Evolutionary conservation across 1,140 invertebrate genomes (phyloP), one percentile per base, ranked within the genome.

Genomic region (Agrilus planipennis): DNA sequence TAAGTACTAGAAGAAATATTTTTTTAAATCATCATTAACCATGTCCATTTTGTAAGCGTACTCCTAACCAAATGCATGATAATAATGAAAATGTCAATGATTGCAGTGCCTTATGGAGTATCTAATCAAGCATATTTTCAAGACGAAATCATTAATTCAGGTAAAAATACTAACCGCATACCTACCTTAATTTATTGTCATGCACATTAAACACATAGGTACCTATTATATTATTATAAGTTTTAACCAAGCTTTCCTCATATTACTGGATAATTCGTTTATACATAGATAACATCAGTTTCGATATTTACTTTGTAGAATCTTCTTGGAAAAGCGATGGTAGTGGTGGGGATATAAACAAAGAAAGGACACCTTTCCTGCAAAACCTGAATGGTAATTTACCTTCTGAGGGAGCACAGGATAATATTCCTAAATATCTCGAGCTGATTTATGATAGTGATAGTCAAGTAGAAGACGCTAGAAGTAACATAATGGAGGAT

Each of bases 401-500:
- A 10, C 35, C 23, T 28, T 16, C 27, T 19, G 2, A 19, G 29
- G 32, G 46, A 14, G 15, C 34, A 30, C n/a, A 50, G 29, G 45
- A 31, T 7, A 54, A 60, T 27, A 53, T 60, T 29, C 67, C 62
- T n/a, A 64, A 63, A 49, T 70, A 70, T 50, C 43, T 70, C 17
- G 66, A 70, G 53, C 42, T 70, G 10, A 42, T 70, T 5, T 63
- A 63, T 42, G 62, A 64, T 35, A 50, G 49, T 12, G 50, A 54
- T 28, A 37, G 41, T 38, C 12, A 30, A 21, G 46, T 20, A 2
- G n/a, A n/a, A n/a, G n/a, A n/a, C n/a, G n/a, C n/a, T n/a, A 37
- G 23, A 42, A 16, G n/a, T n/a, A n/a, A n/a, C n/a, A n/a, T n/a
- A n/a, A n/a, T n/a, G n/a, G n/a, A n/a, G n/a, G n/a, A n/a, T n/a